Conservation (phyloP, 1,140 invertebrate species). For the Geopemphigus sp. region DNA sequence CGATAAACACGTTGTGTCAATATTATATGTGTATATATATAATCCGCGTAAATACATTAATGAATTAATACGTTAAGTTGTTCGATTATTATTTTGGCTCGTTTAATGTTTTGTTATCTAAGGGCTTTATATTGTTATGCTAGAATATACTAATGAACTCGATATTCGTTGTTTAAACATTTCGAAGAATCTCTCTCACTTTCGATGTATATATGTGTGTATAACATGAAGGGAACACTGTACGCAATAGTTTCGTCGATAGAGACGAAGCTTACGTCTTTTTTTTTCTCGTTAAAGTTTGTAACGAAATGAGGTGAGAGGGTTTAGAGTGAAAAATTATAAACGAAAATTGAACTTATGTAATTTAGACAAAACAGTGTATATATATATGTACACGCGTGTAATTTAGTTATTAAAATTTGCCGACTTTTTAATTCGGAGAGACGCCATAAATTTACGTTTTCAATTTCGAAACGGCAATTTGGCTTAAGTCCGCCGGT, state of each 20-base stretch:
- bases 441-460: not conserved
- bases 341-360: not conserved
- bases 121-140: not conserved
- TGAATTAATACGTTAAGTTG: not conserved
- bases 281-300: constrained; percentile 8
- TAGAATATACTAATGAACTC: not conserved
- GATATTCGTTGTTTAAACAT: not conserved
- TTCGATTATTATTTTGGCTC: not conserved
- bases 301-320: not conserved
- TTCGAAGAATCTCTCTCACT: too few relatives aligned
- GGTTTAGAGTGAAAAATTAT: not conserved
- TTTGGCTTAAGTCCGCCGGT: not conserved
- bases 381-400: not conserved
- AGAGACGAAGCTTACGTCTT: not conserved
- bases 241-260: too few relatives aligned
- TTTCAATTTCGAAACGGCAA: not conserved
- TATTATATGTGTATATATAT: not conserved
- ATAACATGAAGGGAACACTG: not conserved
- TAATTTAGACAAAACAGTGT: not conserved
- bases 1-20: not conserved
- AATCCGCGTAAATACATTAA: not conserved
- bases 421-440: not conserved
- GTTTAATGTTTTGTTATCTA: not conserved
- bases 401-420: constrained; percentile 10
- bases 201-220: not conserved